Evolutionary conservation across 1,140 invertebrate genomes (phyloP).

Genomic region (Campodea augens): DNA sequence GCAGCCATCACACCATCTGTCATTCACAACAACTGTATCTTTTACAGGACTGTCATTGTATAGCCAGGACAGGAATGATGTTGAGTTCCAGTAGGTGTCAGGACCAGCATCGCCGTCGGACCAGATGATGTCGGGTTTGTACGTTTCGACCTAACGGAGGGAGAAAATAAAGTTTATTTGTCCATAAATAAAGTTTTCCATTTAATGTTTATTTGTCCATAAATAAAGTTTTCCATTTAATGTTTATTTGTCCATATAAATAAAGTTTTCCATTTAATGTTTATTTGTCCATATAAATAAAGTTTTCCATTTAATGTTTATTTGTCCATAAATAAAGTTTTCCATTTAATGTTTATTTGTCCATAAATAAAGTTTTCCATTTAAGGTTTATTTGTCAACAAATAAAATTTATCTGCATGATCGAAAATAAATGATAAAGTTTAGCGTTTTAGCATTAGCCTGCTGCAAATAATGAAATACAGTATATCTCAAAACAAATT

Average conservation of each 20-base stretch:
- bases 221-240: no score
- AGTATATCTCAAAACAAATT: no score
- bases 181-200: background rate
- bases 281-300: background rate
- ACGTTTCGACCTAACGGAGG: slow-evolving; percentile 24
- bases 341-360: background rate
- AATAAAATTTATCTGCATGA: no score
- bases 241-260: no score
- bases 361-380: background rate
- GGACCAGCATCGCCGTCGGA: slow-evolving; percentile 32
- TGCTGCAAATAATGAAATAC: no score
- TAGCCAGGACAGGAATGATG: slow-evolving; percentile 32
- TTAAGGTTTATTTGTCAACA: no score
- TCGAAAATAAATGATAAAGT: no score
- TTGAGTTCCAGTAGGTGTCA: slow-evolving; percentile 25
- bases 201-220: background rate
- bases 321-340: background rate
- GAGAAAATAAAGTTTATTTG: background rate
- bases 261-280: background rate
- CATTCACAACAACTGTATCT: no score
- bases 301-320: no score
- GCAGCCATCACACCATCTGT: slow-evolving; percentile 31
- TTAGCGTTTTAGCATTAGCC: no score
- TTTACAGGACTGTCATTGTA: no score
- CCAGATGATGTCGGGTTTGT: slow-evolving; percentile 39